Conservation (phyloP, 2,888 invertebrate species). For the Acanthosepion esculentum region DNA sequence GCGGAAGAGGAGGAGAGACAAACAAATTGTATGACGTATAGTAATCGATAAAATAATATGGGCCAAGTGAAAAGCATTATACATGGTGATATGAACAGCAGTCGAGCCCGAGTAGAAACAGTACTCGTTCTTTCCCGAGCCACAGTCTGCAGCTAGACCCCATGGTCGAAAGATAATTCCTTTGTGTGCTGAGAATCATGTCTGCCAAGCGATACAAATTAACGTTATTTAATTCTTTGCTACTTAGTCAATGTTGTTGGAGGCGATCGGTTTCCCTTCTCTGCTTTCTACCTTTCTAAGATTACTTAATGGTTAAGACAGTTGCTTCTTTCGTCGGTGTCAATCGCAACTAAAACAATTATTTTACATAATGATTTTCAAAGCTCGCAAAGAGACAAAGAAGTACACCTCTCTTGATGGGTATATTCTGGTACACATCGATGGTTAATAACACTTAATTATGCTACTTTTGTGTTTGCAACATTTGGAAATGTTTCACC, state of each 20-base stretch:
- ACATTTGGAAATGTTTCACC: too few relatives aligned
- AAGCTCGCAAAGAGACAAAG: too few relatives aligned
- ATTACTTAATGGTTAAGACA: too few relatives aligned
- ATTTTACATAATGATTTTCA: neutral
- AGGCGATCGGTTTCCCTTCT: neutral
- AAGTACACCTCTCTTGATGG: too few relatives aligned
- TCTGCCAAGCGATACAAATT: conserved; percentile 33
- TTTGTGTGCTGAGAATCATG: neutral
- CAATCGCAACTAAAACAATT: neutral
- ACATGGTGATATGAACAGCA: neutral
- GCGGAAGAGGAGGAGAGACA: neutral
- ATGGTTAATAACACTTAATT: too few relatives aligned
- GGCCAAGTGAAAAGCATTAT: neutral
- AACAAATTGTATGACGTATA: neutral
- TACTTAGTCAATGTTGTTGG: neutral
- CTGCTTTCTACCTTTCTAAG: neutral
- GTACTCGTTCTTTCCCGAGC: neutral
- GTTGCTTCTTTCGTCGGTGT: neutral
- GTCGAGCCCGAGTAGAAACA: neutral
- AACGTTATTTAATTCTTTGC: neutral
- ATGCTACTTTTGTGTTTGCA: too few relatives aligned
- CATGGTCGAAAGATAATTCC: neutral
- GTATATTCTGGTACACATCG: too few relatives aligned
- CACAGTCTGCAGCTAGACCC: neutral
- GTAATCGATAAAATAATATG: neutral